Evolutionary conservation across 2,113 vertebrate species (phyloP).

Genomic region (Psophia crepitans): DNA sequence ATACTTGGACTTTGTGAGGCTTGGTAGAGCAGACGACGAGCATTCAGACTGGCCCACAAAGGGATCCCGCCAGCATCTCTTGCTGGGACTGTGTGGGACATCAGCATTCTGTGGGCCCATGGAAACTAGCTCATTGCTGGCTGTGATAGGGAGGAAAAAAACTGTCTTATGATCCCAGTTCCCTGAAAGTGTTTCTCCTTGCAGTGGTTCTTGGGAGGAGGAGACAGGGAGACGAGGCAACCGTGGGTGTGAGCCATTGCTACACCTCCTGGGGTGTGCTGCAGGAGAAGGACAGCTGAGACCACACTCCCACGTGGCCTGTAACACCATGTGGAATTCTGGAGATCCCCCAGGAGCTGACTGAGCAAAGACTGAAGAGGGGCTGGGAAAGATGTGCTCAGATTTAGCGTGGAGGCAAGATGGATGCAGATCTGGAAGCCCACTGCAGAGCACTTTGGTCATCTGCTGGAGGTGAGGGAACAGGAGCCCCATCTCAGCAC

Average conservation of each 20-base stretch:
- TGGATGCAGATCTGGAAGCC: not conserved
- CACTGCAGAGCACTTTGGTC: not conserved
- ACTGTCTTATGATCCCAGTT: fast-evolving
- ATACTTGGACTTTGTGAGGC: not conserved
- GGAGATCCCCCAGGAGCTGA: not conserved
- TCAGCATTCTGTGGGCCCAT: not conserved
- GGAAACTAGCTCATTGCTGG: not conserved
- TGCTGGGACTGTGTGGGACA: not conserved
- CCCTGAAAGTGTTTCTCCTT: not conserved
- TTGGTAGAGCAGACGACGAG: not conserved
- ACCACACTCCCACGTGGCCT: not conserved
- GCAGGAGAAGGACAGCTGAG: not conserved
- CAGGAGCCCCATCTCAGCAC: not conserved
- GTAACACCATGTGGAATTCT: fast-evolving
- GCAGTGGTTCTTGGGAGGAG: not conserved
- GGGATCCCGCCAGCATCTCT: not conserved
- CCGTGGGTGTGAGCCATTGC: not conserved
- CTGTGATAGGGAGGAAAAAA: not conserved
- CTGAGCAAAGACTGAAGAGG: not conserved
- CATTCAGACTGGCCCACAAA: not conserved
- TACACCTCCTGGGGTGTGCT: not conserved
- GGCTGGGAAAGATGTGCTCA: fast-evolving
- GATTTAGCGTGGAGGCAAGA: fast-evolving
- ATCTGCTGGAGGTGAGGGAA: not conserved
- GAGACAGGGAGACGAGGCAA: not conserved